These are phyloP conservation scores for Myodes glareolus DNA, from an alignment of 2,113 vertebrate genomes.

Conservation along the genomic window DNA sequence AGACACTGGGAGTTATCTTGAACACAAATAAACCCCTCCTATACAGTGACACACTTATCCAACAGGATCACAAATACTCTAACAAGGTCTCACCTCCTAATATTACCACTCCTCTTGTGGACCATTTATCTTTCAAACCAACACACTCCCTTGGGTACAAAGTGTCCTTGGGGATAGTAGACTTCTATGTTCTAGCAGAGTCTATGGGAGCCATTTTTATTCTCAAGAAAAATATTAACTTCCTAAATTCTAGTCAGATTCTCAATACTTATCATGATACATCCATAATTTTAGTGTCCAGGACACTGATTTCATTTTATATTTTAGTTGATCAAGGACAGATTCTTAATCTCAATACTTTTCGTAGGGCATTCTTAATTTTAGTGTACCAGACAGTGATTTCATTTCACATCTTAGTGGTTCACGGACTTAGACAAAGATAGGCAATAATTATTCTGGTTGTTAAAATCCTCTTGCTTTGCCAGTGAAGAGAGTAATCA, in stretches of 20 bases:
- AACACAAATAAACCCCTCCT: not conserved
- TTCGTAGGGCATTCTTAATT: not conserved
- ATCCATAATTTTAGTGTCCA: not conserved
- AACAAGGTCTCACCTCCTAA: not conserved
- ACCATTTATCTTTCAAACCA: not conserved
- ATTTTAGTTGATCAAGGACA: not conserved
- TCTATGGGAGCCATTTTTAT: not conserved
- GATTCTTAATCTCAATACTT: not conserved
- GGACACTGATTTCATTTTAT: fast-evolving
- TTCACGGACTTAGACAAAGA: not conserved
- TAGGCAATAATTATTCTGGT: not conserved
- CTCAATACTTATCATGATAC: not conserved
- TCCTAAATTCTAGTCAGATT: not conserved
- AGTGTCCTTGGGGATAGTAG: not conserved
- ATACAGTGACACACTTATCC: not conserved
- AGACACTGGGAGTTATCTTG: not conserved
- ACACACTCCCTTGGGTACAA: not conserved
- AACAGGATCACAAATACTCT: not conserved
- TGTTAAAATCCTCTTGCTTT: not conserved
- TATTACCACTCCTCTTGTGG: not conserved
- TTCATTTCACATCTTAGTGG: not conserved
- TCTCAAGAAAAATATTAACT: not conserved
- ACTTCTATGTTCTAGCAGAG: not conserved
- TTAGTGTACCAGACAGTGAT: not conserved
- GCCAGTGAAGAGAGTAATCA: not conserved